These are phyloP conservation scores for Crypturellus undulatus DNA, from an alignment of 2,113 vertebrate species.

Conservation along the genomic window DNA sequence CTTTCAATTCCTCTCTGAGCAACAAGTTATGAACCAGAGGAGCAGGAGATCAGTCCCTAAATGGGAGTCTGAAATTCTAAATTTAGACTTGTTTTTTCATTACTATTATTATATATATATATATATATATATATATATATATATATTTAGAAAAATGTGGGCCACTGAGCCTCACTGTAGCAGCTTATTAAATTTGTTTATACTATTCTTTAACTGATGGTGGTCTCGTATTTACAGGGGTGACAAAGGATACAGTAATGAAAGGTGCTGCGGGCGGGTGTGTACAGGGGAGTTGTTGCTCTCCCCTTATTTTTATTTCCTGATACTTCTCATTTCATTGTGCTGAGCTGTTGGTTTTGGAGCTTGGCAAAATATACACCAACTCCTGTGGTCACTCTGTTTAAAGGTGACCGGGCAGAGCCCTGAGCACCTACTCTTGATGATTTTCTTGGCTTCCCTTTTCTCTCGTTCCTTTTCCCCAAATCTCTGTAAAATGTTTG, in stretches of 20 bases:
- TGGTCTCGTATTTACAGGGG: background rate
- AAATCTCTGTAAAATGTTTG: background rate
- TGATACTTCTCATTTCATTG: background rate
- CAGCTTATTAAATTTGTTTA: slow-evolving; percentile 36
- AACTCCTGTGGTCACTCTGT: background rate
- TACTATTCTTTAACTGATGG: background rate
- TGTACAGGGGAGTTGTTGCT: background rate
- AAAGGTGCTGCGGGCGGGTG: slow-evolving; percentile 10
- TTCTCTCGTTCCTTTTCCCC: background rate
- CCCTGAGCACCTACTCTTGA: background rate
- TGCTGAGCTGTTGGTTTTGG: background rate
- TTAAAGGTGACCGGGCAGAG: background rate
- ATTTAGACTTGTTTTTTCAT: background rate
- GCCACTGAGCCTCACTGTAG: background rate
- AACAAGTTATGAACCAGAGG: background rate
- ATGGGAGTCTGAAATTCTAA: background rate
- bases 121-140: too few relatives aligned
- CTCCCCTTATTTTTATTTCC: slow-evolving; percentile 17
- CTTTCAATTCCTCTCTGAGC: background rate
- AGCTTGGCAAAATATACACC: background rate
- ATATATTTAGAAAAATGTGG: background rate
- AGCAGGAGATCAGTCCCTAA: background rate
- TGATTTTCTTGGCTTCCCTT: background rate
- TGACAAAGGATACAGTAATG: background rate
- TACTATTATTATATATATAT: too few relatives aligned